Conservation (phyloP, 2,113 vertebrate genomes). For the Rafetus swinhoei region DNA sequence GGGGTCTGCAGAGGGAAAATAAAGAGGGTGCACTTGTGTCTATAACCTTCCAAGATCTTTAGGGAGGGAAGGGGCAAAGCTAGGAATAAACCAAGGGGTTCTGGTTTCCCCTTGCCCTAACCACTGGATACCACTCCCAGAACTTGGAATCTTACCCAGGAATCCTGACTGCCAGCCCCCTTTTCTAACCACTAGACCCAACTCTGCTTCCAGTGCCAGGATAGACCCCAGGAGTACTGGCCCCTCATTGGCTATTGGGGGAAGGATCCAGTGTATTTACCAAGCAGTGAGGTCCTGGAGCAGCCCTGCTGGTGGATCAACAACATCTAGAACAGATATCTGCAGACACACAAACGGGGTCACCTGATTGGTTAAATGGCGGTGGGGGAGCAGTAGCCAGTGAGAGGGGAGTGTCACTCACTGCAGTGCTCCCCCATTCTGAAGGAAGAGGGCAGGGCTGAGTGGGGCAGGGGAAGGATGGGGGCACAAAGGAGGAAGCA, state of each 20-base stretch:
- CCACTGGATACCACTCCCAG: no score
- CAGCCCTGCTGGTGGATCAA: not conserved
- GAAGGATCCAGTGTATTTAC: not conserved
- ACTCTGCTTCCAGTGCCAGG: no score
- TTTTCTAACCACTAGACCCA: no score
- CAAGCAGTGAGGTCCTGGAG: not conserved
- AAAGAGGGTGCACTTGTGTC: no score
- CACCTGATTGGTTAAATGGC: not conserved
- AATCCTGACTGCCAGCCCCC: no score
- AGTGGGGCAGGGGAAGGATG: not conserved
- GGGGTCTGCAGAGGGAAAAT: no score
- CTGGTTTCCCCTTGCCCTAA: no score
- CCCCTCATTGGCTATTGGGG: not conserved
- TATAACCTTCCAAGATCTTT: no score
- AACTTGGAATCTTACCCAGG: no score
- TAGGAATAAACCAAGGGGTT: no score
- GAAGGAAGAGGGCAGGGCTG: fast-evolving
- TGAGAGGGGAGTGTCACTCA: not conserved
- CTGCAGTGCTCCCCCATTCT: not conserved
- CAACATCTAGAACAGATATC: not conserved
- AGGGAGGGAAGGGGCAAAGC: no score
- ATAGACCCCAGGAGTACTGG: no score
- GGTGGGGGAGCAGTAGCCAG: not conserved
- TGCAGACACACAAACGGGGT: not conserved
- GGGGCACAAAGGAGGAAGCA: not conserved